phyloP scores from a whole-genome alignment of 30 jellyfish, hydroid and myxozoan species.

The Sanderia malayensis region DNA sequence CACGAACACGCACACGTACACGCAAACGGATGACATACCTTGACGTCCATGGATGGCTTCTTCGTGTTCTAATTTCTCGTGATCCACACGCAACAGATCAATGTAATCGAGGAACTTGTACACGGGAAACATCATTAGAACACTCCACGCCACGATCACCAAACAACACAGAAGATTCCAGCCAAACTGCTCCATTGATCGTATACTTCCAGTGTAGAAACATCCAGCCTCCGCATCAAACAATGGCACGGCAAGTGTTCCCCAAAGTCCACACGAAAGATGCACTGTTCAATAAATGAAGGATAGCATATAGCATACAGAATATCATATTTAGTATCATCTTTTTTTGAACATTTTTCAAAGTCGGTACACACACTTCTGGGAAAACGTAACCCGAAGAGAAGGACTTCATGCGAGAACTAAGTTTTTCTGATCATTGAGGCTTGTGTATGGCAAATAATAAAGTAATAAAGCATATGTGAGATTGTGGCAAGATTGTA shows the following conservation, averaged over 20 bases:
- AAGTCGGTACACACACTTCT: too few relatives aligned
- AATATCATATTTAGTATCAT: too few relatives aligned
- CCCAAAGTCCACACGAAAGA: constrained; percentile 24
- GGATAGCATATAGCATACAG: too few relatives aligned
- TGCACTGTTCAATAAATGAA: too few relatives aligned
- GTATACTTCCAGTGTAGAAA: constrained; percentile 23
- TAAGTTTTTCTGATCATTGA: too few relatives aligned
- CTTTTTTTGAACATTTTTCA: too few relatives aligned
- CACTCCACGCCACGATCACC: not conserved
- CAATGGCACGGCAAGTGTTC: constrained; percentile 21
- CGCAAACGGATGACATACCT: not conserved
- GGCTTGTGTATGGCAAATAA: too few relatives aligned
- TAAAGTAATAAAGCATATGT: too few relatives aligned
- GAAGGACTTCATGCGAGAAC: too few relatives aligned
- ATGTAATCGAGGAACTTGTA: not conserved
- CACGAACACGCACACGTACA: not conserved
- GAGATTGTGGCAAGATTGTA: too few relatives aligned
- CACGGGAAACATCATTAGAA: constrained; percentile 7
- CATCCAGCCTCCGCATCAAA: constrained; percentile 9
- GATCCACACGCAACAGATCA: constrained; percentile 14
- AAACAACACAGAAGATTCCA: constrained; percentile 20
- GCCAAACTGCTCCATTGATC: constrained; percentile 18
- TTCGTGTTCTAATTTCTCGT: constrained; percentile 29
- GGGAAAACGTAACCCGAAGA: too few relatives aligned
- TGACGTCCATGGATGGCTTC: constrained; percentile 15